Conservation (phyloP, 2,888 invertebrate species). For the Seladonia tumulorum region DNA sequence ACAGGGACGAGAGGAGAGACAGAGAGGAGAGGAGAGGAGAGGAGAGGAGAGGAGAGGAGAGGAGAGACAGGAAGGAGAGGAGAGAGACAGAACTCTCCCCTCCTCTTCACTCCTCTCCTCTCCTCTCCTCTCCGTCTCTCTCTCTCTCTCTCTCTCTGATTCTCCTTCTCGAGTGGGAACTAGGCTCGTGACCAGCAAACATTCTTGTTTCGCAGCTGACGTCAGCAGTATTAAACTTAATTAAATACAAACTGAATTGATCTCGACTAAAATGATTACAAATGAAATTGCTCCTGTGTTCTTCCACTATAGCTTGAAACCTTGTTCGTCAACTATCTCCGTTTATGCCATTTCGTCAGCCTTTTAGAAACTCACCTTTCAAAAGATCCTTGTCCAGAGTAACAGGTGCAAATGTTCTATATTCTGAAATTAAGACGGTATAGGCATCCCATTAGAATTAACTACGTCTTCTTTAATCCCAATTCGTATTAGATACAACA, state of each 20-base stretch:
- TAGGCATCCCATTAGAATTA: not conserved
- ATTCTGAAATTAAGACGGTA: too few species aligned
- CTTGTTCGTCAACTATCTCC: too few species aligned
- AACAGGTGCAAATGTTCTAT: not conserved
- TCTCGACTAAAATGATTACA: conserved; percentile 10
- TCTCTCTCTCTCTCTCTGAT: too few species aligned
- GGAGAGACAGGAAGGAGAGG: too few species aligned
- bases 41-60: too few species aligned
- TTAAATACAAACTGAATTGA: conserved; percentile 44
- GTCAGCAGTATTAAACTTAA: conserved; percentile 24
- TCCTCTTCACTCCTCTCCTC: too few species aligned
- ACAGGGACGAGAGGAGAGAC: too few species aligned
- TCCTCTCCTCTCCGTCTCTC: too few species aligned
- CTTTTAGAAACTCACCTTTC: not conserved
- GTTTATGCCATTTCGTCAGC: not conserved
- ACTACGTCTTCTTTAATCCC: not conserved
- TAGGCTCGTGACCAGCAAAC: conserved; percentile 19
- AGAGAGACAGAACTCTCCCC: too few species aligned
- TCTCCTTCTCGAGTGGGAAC: not conserved
- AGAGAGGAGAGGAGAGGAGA: too few species aligned
- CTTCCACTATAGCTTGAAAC: too few species aligned
- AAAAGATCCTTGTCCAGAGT: not conserved
- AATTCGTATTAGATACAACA: not conserved
- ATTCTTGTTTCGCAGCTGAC: conserved; percentile 14
- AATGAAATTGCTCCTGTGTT: conserved; percentile 11